These are phyloP conservation scores for Cynodonichthys magdalenae DNA, from an alignment of 2,797 vertebrate genomes.

Conservation along the genomic window DNA sequence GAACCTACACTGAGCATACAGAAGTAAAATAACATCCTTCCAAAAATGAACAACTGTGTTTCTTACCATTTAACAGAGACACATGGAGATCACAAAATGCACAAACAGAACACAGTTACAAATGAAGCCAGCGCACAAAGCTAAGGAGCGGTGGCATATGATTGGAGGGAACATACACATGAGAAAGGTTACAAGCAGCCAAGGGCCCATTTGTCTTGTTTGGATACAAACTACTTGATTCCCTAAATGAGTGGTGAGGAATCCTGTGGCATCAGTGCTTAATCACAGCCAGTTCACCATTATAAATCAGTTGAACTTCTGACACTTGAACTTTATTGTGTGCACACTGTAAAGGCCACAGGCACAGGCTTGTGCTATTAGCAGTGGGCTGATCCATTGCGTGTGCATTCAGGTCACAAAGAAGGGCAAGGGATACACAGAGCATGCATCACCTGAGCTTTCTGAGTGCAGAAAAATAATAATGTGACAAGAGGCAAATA, in stretches of 20 bases:
- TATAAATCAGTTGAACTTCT: constrained; percentile 87
- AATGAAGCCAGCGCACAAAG: constrained; percentile 72
- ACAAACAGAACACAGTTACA: constrained; percentile 61
- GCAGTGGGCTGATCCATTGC: constrained; percentile 80
- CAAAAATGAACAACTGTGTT: constrained; percentile 4
- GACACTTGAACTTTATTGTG: constrained; percentile 85
- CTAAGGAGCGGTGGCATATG: constrained; percentile 68
- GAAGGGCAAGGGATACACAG: constrained; percentile 47
- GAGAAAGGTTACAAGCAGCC: constrained; percentile 80
- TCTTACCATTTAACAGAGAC: constrained; percentile 23
- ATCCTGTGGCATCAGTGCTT: constrained; percentile 77
- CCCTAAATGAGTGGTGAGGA: constrained; percentile 80
- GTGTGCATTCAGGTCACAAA: constrained; percentile 81
- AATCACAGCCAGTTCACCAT: constrained; percentile 77
- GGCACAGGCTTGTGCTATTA: constrained; percentile 73
- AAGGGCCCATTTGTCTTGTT: constrained; percentile 80
- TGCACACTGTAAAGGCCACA: constrained; percentile 80
- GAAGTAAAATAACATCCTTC: too few species aligned
- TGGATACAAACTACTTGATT: constrained; percentile 80
- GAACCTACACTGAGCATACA: too few species aligned
- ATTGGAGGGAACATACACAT: constrained; percentile 69
- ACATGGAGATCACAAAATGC: constrained; percentile 41
- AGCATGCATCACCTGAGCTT: constrained; percentile 63
- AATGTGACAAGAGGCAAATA: constrained; percentile 45
- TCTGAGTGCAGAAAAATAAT: constrained; percentile 39